Conservation (phyloP, 2,888 invertebrate genomes). For the Temnothorax unifasciatus region DNA sequence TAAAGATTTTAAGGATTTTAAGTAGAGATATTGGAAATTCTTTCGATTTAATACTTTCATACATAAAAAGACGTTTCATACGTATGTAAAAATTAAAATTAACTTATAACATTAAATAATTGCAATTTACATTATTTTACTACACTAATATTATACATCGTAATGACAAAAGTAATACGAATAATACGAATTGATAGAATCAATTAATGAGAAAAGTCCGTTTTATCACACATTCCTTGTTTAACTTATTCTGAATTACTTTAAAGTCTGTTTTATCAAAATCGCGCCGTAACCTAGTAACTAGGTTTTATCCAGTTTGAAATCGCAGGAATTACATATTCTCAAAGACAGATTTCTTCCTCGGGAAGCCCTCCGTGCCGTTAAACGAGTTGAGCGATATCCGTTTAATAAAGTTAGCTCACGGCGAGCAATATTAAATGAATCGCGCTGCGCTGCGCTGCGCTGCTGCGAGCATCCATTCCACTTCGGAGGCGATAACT, state of each 20-base stretch:
- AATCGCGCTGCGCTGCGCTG: background rate
- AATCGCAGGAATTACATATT: slow-evolving; percentile 20
- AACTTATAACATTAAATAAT: background rate
- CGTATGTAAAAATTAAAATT: background rate
- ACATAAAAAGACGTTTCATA: background rate
- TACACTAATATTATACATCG: background rate
- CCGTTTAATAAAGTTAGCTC: slow-evolving; percentile 30
- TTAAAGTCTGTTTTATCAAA: slow-evolving; percentile 5
- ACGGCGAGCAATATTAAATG: slow-evolving; percentile 21
- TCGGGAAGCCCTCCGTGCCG: background rate
- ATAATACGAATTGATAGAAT: background rate
- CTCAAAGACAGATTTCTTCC: slow-evolving; percentile 23
- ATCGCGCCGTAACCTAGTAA: background rate
- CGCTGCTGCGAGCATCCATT: background rate
- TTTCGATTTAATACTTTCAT: background rate
- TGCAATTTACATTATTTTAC: background rate
- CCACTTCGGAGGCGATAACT: slow-evolving; percentile 30
- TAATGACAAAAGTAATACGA: background rate
- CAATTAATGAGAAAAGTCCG: background rate
- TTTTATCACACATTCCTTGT: background rate
- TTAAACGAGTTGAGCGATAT: background rate
- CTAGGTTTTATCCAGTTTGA: slow-evolving; percentile 13
- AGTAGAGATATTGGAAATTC: background rate
- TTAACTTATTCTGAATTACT: background rate
- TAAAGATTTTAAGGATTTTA: background rate